Percentiles rank a stretch among this genome's conserved stretches.
Conservation (phyloP, 2,113 vertebrate genomes). For the Raphicerus campestris region DNA sequence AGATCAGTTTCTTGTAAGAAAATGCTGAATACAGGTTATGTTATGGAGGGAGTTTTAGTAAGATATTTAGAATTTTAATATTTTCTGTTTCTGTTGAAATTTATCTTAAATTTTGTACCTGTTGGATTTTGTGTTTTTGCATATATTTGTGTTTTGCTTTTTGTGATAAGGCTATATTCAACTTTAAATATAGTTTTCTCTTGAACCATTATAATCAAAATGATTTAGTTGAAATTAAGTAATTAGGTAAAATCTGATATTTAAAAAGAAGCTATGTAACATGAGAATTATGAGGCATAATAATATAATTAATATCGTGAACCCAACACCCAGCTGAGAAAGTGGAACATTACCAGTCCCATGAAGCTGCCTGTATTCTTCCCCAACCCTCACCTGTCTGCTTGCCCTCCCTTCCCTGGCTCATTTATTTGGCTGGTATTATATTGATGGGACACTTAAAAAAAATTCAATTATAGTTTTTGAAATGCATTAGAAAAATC, state of each 20-base stretch:
- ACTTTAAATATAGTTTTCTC: conserved; percentile 22
- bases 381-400: not conserved
- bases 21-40: not conserved
- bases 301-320: conserved; percentile 30
- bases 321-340: conserved; percentile 3
- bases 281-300: not conserved
- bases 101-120: conserved; percentile 1
- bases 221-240: conserved; percentile 25
- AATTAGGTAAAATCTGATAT: not conserved
- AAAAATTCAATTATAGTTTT: not conserved
- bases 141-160: not conserved
- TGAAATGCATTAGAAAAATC: conserved; percentile 35
- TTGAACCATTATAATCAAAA: not conserved
- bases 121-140: conserved; percentile 41
- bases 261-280: not conserved
- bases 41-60: not conserved
- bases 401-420: not conserved
- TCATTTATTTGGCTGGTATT: not conserved
- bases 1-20: not conserved
- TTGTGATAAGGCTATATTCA: conserved; percentile 19
- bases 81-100: conserved; percentile 29
- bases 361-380: not conserved
- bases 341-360: not conserved
- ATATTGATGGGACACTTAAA: not conserved
- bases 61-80: not conserved